Evolutionary conservation across 1,140 invertebrate genomes (phyloP), one percentile per base, ranked within the genome.

Genomic region (Zaprionus tsacasi): DNA sequence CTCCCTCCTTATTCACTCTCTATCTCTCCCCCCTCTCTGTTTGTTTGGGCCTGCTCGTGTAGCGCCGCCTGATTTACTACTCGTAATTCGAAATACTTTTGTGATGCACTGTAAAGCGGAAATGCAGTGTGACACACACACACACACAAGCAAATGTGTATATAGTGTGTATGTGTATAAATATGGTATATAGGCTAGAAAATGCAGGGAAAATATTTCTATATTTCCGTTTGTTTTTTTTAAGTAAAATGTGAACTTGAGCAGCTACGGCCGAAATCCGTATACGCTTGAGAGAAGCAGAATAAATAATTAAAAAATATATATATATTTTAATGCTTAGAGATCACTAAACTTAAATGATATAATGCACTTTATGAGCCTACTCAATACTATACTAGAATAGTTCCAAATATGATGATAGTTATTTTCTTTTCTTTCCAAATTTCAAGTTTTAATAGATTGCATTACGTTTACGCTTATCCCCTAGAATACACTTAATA

Each of bases 71-170:
- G 82, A 86, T 78, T 81, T 87, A 81, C 82, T 81, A 70, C 71
- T 76, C 56, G 86, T 86, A 78, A 86, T 86, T 81, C 55, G 12
- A 72, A 70, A 85, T 81, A 85, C 74, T 86, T 81, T 79, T 86
- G 69, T 85, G 82, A 71, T 75, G 78, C 75, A 81, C 67, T 65
- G 70, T 54, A 65, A 61, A 78, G 61, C 76, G 73, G 58, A 78
- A 78, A 76, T 76, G 74, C 74, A 71, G 13, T 30, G 73, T 40
- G 65, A 69, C 59, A 65, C 36, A 78, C 48, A 67, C 48, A 50
- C 67, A 73, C 55, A 75, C 55, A 79, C 70, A 78, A 6, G 40
- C 17, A 12, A 13, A n/a, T 40, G 11, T 40, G 38, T 17, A 17
- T 50, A n/a, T 50, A 10, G 2, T 27, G 8, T 33, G 6, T 33